phyloP scores from a whole-genome alignment of 2,797 vertebrate species.

The Peromyscus eremicus region DNA sequence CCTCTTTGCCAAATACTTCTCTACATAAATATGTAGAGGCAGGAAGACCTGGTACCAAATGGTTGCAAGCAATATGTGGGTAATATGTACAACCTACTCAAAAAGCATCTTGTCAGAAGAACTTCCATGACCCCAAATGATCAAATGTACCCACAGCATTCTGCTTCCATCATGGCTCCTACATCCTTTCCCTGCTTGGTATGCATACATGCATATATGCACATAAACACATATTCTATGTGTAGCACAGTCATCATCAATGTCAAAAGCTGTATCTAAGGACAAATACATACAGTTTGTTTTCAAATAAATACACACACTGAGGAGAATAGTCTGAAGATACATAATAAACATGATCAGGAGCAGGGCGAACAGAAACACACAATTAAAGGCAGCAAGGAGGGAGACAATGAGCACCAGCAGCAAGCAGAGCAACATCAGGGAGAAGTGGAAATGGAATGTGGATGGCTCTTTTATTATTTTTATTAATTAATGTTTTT shows the following conservation, averaged over 20 bases:
- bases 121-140: neutral
- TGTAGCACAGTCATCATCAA: neutral
- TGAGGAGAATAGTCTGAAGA: neutral
- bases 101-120: neutral
- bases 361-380: neutral
- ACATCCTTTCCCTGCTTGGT: neutral
- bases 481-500: neutral
- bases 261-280: slow-evolving; percentile 1
- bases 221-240: neutral
- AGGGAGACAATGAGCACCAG: neutral
- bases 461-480: neutral
- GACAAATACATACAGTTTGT: neutral
- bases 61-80: neutral
- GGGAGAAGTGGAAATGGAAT: neutral
- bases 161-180: neutral
- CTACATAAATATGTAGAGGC: neutral
- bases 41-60: neutral
- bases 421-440: neutral
- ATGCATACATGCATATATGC: neutral
- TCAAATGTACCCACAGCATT: neutral
- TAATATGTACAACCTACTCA: neutral
- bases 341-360: neutral
- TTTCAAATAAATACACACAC: slow-evolving; percentile 21
- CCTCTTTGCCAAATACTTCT: slow-evolving; percentile 9
- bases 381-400: neutral